Base-by-base conservation (phyloP, 1,140 invertebrate genomes). In the Atta texana region DNA sequence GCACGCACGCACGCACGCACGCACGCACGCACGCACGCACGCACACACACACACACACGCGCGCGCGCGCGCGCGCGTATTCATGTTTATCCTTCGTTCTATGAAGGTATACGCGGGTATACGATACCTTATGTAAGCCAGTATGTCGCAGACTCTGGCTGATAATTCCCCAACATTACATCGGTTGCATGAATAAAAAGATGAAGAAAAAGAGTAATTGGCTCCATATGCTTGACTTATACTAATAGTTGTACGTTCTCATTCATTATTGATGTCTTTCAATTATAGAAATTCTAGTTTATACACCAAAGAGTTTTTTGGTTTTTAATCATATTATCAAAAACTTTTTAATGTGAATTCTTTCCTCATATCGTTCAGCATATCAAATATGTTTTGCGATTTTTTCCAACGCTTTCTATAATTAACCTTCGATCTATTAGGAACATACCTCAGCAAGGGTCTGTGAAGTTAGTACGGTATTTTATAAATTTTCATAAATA, bases 111-210 rank as follows among this genome's bases (percentile, higher is more conserved):
- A 39, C 18, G 39, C 31, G 59, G 66, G 18, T 39, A 61, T 64
- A 57, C 81, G 57, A 87, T 75, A 77, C 81, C 87, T 88, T 88
- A 93, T 90, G 89, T 91, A 90, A 92, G 91, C 87, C 88, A 92
- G 88, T 90, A 69, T 92, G 88, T 88, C 91, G 78, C 69, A 55
- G 53, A 55, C 61, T 8, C 16, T 28, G 44, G 18, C 34, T 44
- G 68, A 89, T 84, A 89, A 87, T 90, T 90, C 59, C 71, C n/a
- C 8, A 57, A 66, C 66, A n/a, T 84, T 80, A 78, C 63, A 86
- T 61, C 14, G 49, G 64, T 72, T 64, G 71, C 66, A 66, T 39
- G 76, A 82, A 82, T 24, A 71, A 82, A 81, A 24, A 74, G 7
- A 18, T 34, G 14, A 59, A 24, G n/a, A 69, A 34, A 39, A 68